Evolutionary conservation across 2,888 invertebrate genomes (phyloP), one percentile per base, ranked within the genome.

Genomic region (Agonopterix alstromeriana): DNA sequence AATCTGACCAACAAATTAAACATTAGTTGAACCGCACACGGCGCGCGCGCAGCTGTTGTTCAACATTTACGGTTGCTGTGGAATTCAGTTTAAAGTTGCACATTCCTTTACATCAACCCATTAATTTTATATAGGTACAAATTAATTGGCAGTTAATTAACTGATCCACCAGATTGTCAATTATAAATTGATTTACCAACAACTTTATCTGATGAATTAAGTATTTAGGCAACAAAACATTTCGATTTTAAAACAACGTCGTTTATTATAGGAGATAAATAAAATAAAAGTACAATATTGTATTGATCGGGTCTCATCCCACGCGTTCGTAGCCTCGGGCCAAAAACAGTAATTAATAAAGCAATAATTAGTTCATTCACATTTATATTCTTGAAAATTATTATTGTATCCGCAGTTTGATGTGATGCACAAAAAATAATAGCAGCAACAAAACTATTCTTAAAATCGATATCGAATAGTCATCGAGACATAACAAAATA

Each of bases 401-500:
- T 42, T 42, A 42, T 47, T 42, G 45, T 44, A 47, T 48, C 40
- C 51, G 41, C 46, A 45, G 43, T 51, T 56, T 57, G 53, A 57
- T 58, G 63, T 60, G 58, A 66, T 58, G 50, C 49, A 45, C 41
- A 54, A 63, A 63, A 63, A 61, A n/a, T n/a, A 56, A 61, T 52
- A 59, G 58, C 55, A 53, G 47, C 55, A 58, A 64, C 27, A 27
- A 27, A 27, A 27, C 55, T 57, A 60, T 57, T 61, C 68, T 69
- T 67, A 60, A 73, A 71, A 76, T 74, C 69, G 68, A 75, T 74
- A 75, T 73, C 67, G 63, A 60, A 70, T 55, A 75, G 71, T 73
- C 74, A 73, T 78, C 68, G 69, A 67, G 70, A 73, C 58, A 68
- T 67, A 76, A 79, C 70, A 77, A 77, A 81, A 83, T 84, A 84